Percentiles rank a stretch among this genome's conserved stretches.
These are phyloP conservation scores for Sylvia borin DNA, from an alignment of 2,797 vertebrate genomes.

Conservation along the genomic window DNA sequence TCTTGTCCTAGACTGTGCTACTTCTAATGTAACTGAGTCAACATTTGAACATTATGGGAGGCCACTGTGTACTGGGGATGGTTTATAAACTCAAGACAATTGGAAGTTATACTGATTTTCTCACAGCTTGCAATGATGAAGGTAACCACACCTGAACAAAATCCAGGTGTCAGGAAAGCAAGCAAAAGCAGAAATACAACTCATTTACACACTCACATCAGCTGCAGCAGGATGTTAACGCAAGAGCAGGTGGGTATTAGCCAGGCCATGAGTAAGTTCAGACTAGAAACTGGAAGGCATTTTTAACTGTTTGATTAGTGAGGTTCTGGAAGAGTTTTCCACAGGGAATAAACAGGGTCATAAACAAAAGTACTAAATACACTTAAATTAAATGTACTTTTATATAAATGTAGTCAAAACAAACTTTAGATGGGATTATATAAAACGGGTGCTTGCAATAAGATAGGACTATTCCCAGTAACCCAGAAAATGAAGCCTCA, in stretches of 20 bases:
- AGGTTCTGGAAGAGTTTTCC: background rate
- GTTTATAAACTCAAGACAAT: background rate
- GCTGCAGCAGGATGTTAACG: background rate
- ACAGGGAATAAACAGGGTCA: background rate
- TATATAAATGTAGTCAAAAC: background rate
- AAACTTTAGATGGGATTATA: background rate
- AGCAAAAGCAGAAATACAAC: background rate
- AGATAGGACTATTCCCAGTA: background rate
- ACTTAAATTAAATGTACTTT: background rate
- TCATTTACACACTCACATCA: background rate
- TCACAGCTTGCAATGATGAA: background rate
- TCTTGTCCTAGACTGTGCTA: background rate
- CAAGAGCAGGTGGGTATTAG: background rate
- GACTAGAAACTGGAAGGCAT: background rate
- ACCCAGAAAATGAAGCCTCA: constrained; percentile 3
- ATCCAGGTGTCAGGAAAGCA: background rate
- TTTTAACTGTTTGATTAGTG: background rate
- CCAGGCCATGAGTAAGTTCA: background rate
- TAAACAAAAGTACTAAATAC: background rate
- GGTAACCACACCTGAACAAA: background rate
- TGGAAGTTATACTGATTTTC: background rate
- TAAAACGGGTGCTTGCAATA: background rate
- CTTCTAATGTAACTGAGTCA: background rate
- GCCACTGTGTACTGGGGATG: background rate
- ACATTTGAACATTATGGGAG: background rate